Evolutionary conservation across 1,140 invertebrate genomes (phyloP), one percentile per base, ranked within the genome.

Genomic region (Colletes gigas): DNA sequence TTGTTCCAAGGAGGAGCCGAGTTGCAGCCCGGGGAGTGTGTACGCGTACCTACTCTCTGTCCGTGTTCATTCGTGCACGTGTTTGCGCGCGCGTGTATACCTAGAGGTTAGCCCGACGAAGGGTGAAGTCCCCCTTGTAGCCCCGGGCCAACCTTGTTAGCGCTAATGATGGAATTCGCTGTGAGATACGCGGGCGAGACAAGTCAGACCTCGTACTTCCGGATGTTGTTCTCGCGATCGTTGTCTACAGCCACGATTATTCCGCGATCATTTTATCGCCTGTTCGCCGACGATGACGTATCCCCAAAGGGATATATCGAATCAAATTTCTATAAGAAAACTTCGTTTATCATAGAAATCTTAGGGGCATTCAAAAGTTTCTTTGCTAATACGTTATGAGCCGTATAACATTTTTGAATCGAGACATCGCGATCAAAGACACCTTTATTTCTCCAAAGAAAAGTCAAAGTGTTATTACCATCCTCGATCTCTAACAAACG

Each of bases 81-180:
- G 69, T 57, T 55, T 57, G 83, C 55, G 67, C 55, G 67, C 57
- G 54, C 70, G 39, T 76, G 59, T 68, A 54, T 75, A 63, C 60
- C 50, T 77, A 70, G 75, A 86, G 70, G 84, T 74, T 84, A 81
- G 63, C 60, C 63, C 57, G 70, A 60, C 71, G 79, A 74, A 82
- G 82, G 85, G 77, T 88, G 70, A 81, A 57, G 75, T 70, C 72
- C 77, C 76, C 67, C 60, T 74, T 80, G 62, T 85, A 89, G 89
- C 92, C 91, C 83, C 83, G 87, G 90, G 89, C 84, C 92, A 92
- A 92, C 88, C 91, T 92, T 91, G 91, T 93, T 93, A 93, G 88
- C 85, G 83, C 90, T 93, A 92, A 93, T 92, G 90, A 92, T 89
- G 89, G 86, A 89, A 86, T 89, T 81, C 75, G 88, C 83, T 87